Conservation (phyloP, 2,888 invertebrate genomes). For the Nemotelus pantherinus region DNA sequence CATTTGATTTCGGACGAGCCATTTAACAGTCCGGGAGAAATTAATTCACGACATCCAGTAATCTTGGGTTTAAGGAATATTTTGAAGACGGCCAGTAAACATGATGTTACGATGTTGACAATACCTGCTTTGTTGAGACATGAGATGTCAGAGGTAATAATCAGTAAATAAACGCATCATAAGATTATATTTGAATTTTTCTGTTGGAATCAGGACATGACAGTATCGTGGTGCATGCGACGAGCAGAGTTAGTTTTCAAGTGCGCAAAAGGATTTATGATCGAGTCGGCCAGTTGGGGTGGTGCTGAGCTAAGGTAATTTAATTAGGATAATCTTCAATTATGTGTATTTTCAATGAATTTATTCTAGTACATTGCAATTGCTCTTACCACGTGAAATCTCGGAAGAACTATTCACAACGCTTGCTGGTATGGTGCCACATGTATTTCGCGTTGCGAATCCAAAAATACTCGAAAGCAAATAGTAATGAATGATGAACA, state of each 20-base stretch:
- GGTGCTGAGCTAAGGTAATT: constrained; percentile 89
- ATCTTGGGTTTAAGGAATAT: constrained; percentile 95
- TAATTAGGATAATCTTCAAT: constrained; percentile 62
- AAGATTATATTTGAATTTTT: too few species aligned
- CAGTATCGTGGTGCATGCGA: constrained; percentile 94
- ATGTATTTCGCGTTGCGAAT: constrained; percentile 94
- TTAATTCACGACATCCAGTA: constrained; percentile 94
- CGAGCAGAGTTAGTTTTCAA: constrained; percentile 97
- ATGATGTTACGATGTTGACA: constrained; percentile 92
- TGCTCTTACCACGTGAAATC: constrained; percentile 82
- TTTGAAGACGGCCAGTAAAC: constrained; percentile 92
- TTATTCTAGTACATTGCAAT: constrained; percentile 60
- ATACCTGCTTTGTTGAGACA: constrained; percentile 92
- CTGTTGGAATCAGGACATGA: constrained; percentile 79
- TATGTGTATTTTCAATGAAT: constrained; percentile 58
- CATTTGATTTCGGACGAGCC: constrained; percentile 92
- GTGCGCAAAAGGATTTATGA: constrained; percentile 99
- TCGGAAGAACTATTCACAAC: constrained; percentile 84
- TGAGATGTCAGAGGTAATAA: constrained; percentile 87
- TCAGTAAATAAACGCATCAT: neutral
- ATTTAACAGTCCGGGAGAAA: constrained; percentile 75
- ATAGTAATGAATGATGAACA: constrained; percentile 59
- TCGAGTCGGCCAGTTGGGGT: constrained; percentile 95
- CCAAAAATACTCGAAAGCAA: constrained; percentile 76
- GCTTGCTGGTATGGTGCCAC: constrained; percentile 87